phyloP scores from a whole-genome alignment of 2,888 invertebrate genomes.

The Rhorus exstirpatorius region DNA sequence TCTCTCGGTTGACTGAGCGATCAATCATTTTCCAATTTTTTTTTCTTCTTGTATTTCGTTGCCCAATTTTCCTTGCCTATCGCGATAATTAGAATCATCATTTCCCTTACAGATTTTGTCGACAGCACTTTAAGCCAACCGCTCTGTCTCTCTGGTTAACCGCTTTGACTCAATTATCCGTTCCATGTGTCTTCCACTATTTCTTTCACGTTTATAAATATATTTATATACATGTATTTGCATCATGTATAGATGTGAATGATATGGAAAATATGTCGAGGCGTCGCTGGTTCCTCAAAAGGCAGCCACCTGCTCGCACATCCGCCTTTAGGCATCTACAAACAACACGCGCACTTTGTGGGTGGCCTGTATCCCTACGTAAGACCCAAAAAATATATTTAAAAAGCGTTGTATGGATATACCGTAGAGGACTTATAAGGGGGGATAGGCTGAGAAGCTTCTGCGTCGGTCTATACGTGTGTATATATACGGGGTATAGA shows the following conservation, averaged over 20 bases:
- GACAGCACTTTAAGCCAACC: conserved; percentile 33
- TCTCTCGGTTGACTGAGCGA: conserved; percentile 20
- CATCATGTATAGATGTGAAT: not conserved
- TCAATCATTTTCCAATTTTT: conserved; percentile 59
- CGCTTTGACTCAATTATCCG: conserved; percentile 54
- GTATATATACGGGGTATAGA: conserved; percentile 1
- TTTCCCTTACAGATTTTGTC: conserved; percentile 46
- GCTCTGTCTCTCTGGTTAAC: conserved; percentile 20
- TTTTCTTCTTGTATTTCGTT: not conserved
- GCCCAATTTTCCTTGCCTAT: not conserved
- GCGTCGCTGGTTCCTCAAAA: conserved; percentile 63
- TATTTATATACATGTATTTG: not conserved
- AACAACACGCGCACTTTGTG: conserved; percentile 13
- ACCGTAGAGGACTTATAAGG: conserved; percentile 21
- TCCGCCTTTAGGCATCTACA: conserved; percentile 67
- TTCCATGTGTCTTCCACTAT: conserved; percentile 31
- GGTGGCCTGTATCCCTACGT: conserved; percentile 16
- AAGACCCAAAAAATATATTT: not conserved
- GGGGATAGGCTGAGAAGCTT: conserved; percentile 42
- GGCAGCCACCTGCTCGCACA: conserved; percentile 83
- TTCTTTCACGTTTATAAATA: not conserved
- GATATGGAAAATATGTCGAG: conserved; percentile 40
- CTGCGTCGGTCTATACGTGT: conserved; percentile 13
- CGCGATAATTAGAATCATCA: conserved; percentile 61
- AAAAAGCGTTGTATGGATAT: not conserved